Percentiles rank a stretch among this genome's conserved stretches.
phyloP scores from a whole-genome alignment of 2,113 vertebrate genomes.

The Aplodontia rufa region DNA sequence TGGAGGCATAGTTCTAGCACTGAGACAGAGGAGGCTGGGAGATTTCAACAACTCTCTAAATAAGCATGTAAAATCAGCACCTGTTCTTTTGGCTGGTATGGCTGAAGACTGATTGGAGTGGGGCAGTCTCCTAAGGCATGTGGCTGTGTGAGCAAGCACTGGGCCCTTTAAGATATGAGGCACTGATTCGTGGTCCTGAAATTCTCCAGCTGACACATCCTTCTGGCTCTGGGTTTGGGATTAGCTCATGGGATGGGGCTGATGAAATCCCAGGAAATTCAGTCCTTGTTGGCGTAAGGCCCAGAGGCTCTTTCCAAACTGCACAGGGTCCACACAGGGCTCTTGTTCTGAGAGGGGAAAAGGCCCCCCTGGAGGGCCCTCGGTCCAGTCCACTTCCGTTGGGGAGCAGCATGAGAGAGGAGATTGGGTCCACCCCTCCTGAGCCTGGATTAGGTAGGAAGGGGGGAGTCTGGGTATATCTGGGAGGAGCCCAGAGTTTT shows the following conservation, averaged over 20 bases:
- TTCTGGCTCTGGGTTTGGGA: slow-evolving; percentile 74
- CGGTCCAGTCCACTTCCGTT: not conserved
- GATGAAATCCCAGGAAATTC: slow-evolving; percentile 82
- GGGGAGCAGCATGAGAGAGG: slow-evolving; percentile 2
- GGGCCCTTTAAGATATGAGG: slow-evolving; percentile 77
- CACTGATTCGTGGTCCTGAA: slow-evolving; percentile 67
- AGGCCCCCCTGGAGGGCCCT: not conserved
- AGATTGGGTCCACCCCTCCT: not conserved
- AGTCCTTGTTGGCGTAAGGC: slow-evolving; percentile 68
- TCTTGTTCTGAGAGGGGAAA: slow-evolving; percentile 53
- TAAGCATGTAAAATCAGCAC: slow-evolving; percentile 61
- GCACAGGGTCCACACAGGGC: slow-evolving; percentile 67
- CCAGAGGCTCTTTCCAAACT: slow-evolving; percentile 70
- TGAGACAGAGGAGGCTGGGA: not conserved
- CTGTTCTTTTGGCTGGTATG: slow-evolving; percentile 49
- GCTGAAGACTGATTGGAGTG: not conserved
- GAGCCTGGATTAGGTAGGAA: slow-evolving; percentile 51
- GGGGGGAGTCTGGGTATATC: slow-evolving; percentile 6
- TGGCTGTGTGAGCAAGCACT: not conserved
- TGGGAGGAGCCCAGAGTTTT: slow-evolving; percentile 67
- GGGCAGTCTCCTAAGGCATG: not conserved
- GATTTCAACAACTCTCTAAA: not conserved
- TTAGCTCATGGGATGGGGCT: slow-evolving; percentile 81
- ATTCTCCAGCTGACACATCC: slow-evolving; percentile 75
- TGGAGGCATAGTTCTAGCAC: not conserved